phyloP scores from a whole-genome alignment of 2,888 invertebrate genomes.

The Euclidia mi region DNA sequence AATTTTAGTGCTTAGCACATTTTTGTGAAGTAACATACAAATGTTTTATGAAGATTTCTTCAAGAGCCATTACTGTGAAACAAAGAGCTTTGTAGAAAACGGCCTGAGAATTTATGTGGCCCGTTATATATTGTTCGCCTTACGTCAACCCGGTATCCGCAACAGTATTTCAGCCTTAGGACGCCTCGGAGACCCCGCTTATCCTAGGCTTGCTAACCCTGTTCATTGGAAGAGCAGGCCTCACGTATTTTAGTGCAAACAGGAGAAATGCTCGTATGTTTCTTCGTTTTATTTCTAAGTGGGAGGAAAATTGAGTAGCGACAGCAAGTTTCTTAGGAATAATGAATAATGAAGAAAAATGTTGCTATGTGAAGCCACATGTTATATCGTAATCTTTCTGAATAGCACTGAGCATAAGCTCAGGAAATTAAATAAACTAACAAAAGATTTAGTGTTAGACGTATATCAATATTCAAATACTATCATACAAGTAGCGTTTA shows the following conservation, averaged over 20 bases:
- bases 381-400: too few relatives aligned
- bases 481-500: too few relatives aligned
- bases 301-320: neutral
- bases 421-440: too few relatives aligned
- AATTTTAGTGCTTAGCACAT: too few relatives aligned
- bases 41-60: neutral
- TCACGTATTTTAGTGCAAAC: too few relatives aligned
- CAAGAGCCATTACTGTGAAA: neutral
- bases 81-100: constrained; percentile 14
- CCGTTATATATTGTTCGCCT: constrained; percentile 34
- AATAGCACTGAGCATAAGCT: too few relatives aligned
- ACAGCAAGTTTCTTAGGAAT: neutral
- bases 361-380: too few relatives aligned
- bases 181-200: constrained; percentile 43
- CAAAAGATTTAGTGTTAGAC: too few relatives aligned
- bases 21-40: neutral
- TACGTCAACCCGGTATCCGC: constrained; percentile 28
- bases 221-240: too few relatives aligned
- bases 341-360: too few relatives aligned
- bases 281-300: constrained; percentile 37
- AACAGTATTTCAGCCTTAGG: constrained; percentile 45
- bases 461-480: too few relatives aligned
- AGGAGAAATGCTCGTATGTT: constrained; percentile 21
- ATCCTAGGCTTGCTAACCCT: constrained; percentile 33
- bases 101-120: constrained; percentile 21